Evolutionary conservation across 1,140 invertebrate genomes (phyloP).

Genomic region (Drosophila ogumai): DNA sequence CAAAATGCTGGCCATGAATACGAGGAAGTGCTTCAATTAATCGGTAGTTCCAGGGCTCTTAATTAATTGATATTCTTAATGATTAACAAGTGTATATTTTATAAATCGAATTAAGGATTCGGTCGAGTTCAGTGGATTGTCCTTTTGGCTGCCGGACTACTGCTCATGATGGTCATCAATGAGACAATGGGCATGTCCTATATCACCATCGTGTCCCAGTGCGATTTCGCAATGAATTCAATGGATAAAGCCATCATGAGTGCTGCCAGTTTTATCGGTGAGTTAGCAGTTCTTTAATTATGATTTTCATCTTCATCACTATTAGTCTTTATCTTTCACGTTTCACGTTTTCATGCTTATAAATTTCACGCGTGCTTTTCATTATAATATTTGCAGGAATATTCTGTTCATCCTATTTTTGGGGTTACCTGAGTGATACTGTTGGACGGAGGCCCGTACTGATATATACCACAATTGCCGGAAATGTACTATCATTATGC

Average conservation of each 20-base stretch:
- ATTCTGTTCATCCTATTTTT: slow-evolving; percentile 87
- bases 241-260: slow-evolving; percentile 80
- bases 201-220: slow-evolving; percentile 83
- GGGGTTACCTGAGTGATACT: slow-evolving; percentile 90
- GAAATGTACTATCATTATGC: slow-evolving; percentile 79
- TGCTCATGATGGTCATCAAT: slow-evolving; percentile 81
- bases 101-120: slow-evolving; percentile 50
- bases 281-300: slow-evolving; percentile 15
- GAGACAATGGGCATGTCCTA: slow-evolving; percentile 83
- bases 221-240: slow-evolving; percentile 82
- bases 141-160: slow-evolving; percentile 65
- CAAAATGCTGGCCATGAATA: slow-evolving; percentile 55
- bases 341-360: slow-evolving; percentile 19
- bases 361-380: slow-evolving; percentile 10
- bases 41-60: slow-evolving; percentile 38
- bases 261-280: slow-evolving; percentile 80
- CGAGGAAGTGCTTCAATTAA: slow-evolving; percentile 62
- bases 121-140: slow-evolving; percentile 69
- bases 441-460: slow-evolving; percentile 87
- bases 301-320: background rate
- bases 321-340: slow-evolving; percentile 14
- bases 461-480: slow-evolving; percentile 75
- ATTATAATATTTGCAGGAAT: slow-evolving; percentile 85
- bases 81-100: background rate
- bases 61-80: background rate